Evolutionary conservation across 2,113 vertebrate genomes (phyloP), one percentile per base, ranked within the genome.

Genomic region (Terrapene triunguis): DNA sequence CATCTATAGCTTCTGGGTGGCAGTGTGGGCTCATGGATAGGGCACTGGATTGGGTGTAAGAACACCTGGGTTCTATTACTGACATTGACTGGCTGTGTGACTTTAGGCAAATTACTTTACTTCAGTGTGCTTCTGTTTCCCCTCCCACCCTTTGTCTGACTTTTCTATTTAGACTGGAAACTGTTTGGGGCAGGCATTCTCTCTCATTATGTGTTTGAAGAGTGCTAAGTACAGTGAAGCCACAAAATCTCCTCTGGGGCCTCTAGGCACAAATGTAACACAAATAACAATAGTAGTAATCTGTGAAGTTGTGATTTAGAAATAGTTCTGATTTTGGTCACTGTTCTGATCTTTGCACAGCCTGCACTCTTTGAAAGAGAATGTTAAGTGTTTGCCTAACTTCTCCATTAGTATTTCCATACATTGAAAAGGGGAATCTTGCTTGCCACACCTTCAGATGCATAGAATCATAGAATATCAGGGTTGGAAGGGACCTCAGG

Each of bases 281-380:
- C 10, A 16, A 29, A 35, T 38, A 82, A 47, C 79, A 57, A 10
- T 14, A 14, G 44, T 87, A 76, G 48, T 35, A 90, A 44, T 82
- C 17, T 0, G 12, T 84, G 19, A 85, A 47, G n/a, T 38, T 90
- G 89, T 89, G 1, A 48, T 57, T 85, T 32, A 9, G 88, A 87
- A 84, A 22, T 24, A 50, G 1, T 19, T 53, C 10, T 0, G 0
- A 44, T 3, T 25, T 65, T 79, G 88, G 29, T 80, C 1, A 1
- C 44, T n/a, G 42, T 3, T 1, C 0, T 0, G 74, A 69, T 1
- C 0, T 55, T 81, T 84, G 38, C 72, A 22, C 24, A 42, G 10
- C 74, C 25, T 78, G 14, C 24, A 3, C 24, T 12, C 42, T 89
- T 69, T 84, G 84, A 72, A 85, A 48, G 13, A 51, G 29, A 38